Evolutionary conservation across 2,888 invertebrate genomes (phyloP).

Genomic region (Campoplex capitator): DNA sequence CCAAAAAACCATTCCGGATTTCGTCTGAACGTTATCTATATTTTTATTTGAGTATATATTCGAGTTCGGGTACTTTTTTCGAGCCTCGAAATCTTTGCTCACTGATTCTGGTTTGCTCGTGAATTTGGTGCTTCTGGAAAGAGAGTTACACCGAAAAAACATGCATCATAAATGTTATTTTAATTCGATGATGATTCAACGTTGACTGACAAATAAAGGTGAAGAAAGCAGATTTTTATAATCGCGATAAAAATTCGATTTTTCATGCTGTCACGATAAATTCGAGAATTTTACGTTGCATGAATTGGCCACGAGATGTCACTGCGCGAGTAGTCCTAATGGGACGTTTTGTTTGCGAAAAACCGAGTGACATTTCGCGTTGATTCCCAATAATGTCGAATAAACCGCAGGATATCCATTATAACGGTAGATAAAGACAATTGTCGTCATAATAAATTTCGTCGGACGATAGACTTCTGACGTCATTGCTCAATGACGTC

Average conservation of each 20-base stretch:
- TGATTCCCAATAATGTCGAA: background rate
- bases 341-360: background rate
- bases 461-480: constrained; percentile 22
- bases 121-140: background rate
- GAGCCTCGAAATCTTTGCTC: background rate
- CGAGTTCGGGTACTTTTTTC: background rate
- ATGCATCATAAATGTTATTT: background rate
- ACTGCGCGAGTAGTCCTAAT: background rate
- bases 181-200: background rate
- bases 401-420: background rate
- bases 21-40: constrained; percentile 1
- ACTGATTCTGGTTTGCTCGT: background rate
- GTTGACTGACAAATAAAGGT: background rate
- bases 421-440: background rate
- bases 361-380: background rate
- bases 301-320: background rate
- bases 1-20: constrained; percentile 11
- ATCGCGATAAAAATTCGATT: background rate
- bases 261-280: background rate
- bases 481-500: constrained; percentile 57
- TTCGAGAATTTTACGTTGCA: background rate
- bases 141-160: background rate
- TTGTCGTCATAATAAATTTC: background rate
- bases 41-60: constrained; percentile 1
- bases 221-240: background rate